A percentile compares a stretch with the other conserved stretches of the same genome.
Evolutionary conservation across 2,113 vertebrate species (phyloP).

Genomic region (Cathartes aura): DNA sequence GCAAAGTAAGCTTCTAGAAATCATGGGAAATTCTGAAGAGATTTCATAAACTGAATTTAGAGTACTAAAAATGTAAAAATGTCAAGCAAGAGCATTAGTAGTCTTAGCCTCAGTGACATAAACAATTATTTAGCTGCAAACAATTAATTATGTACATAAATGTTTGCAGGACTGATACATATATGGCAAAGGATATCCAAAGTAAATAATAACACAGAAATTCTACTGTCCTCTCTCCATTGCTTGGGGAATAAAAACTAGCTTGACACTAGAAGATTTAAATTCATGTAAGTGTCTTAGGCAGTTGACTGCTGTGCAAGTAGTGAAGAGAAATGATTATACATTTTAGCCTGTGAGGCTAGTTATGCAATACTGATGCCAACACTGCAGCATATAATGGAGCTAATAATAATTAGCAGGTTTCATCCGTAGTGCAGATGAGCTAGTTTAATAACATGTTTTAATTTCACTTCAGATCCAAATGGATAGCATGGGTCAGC

Average conservation of each 20-base stretch:
- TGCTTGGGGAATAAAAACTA: neutral
- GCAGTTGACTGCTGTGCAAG: neutral
- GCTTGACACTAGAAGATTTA: neutral
- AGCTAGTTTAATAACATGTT: conserved; percentile 31
- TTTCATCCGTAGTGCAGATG: conserved; percentile 11
- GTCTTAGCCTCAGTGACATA: neutral
- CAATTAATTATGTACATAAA: neutral
- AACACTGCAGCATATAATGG: neutral
- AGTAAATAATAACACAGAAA: neutral
- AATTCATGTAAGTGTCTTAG: neutral
- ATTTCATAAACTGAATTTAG: neutral
- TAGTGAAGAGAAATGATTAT: neutral
- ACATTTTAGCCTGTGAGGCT: neutral
- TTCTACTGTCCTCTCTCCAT: neutral
- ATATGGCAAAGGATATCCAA: neutral
- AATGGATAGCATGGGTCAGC: conserved; percentile 1
- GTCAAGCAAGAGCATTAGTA: neutral
- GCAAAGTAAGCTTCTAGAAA: neutral
- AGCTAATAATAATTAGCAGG: conserved; percentile 24
- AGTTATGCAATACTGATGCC: neutral
- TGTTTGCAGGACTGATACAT: neutral
- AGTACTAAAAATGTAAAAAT: neutral
- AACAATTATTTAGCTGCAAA: neutral
- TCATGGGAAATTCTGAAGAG: neutral
- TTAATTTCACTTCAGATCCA: conserved; percentile 26